Evolutionary conservation across 2,888 invertebrate species (phyloP).

Genomic region (Pammene aurita): DNA sequence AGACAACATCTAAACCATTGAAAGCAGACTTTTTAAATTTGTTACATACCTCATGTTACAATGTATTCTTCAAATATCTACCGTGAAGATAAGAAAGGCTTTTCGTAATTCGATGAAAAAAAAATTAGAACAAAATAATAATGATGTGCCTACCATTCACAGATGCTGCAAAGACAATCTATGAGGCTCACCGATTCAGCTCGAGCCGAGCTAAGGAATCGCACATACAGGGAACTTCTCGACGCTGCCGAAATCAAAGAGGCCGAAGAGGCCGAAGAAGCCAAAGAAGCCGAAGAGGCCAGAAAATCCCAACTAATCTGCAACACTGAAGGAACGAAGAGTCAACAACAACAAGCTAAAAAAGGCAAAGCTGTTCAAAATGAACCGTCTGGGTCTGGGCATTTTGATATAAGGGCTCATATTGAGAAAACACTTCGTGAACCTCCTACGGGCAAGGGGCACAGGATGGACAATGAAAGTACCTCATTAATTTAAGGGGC

Average conservation of each 20-base stretch:
- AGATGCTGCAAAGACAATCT: conserved; percentile 31
- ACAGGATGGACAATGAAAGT: neutral
- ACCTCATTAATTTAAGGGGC: neutral
- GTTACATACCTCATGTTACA: too few relatives aligned
- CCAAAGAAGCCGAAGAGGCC: conserved; percentile 1
- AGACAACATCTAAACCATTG: too few relatives aligned
- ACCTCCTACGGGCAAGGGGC: neutral
- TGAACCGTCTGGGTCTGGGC: neutral
- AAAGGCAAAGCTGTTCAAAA: neutral
- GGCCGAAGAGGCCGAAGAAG: conserved; percentile 19
- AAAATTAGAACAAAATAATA: neutral
- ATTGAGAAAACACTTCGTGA: conserved; percentile 14
- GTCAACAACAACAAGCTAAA: neutral
- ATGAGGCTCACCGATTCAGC: conserved; percentile 9
- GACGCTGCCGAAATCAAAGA: conserved; percentile 28
- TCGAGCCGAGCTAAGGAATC: conserved; percentile 7
- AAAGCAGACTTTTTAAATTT: too few relatives aligned
- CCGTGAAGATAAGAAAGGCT: too few relatives aligned
- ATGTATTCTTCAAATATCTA: too few relatives aligned
- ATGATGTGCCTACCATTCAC: neutral
- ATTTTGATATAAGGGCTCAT: conserved; percentile 15
- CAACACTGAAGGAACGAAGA: neutral
- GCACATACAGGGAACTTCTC: conserved; percentile 22
- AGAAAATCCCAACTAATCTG: neutral
- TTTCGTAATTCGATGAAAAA: too few relatives aligned